Base-by-base conservation (phyloP, 2,113 vertebrate species). In the Alectura lathami region DNA sequence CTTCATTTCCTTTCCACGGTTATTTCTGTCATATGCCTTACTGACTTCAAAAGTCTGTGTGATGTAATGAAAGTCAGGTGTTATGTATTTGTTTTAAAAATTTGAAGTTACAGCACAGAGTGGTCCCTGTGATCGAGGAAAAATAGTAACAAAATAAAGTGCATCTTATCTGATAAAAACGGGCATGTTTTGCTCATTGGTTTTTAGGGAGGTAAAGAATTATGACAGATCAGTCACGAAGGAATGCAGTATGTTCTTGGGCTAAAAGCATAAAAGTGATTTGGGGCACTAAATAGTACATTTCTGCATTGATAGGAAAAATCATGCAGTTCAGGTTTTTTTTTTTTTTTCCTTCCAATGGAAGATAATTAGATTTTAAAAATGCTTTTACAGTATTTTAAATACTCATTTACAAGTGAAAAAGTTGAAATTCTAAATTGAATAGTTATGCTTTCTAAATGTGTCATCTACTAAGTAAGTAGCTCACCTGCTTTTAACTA, bases 1-100 rank as follows among this genome's bases (percentile, higher is more conserved):
- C 67, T 96, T 95, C 22, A 85, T 96, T 97, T 97, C 89, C 89
- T 91, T 36, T 82, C 50, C 59, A 67, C 50, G 5, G 92, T 95
- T 86, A 83, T 95, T 96, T 96, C 90, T 91, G 82, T 92, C 84
- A 45, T 66, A 64, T 80, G 84, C 26, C 13, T 83, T 83, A 50
- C 48, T 2, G 3, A 27, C 42, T 67, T 77, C 24, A 67, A 73
- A 82, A 57, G 47, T 36, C 43, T 63, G 11, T 51, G 30, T 76
- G 79, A 85, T 83, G 29, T 83, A 83, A 73, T 76, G 40, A 69
- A 85, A 89, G 30, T 32, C 20, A 43, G 63, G 4, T 51, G 32
- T 77, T 83, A 38, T 16, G 34, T 92, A 88, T 95, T 78, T 75
- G 34, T 64, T 68, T 72, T 15, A 5, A 72, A 94, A 86, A 75